Base-by-base conservation (phyloP, 2,113 vertebrate species). In the Himantopus leucocephalus region DNA sequence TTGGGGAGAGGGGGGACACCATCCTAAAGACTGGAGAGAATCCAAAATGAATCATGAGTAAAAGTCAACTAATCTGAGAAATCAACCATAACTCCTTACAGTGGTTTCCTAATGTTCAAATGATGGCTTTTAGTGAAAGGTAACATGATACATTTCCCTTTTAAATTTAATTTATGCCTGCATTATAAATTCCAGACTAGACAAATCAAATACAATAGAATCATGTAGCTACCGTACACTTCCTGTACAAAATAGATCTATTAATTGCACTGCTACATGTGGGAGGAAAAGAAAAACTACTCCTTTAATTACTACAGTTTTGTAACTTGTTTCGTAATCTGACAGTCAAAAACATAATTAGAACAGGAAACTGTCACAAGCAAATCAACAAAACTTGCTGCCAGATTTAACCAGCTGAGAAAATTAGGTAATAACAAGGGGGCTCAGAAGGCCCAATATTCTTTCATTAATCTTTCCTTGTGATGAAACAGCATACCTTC, bases 401-500 rank as follows among this genome's bases (percentile, higher is more conserved):
- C 53, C 89, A 66, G 59, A 77, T 77, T 78, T 64, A 76, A 84
- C 81, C 89, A 96, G 90, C 76, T 77, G 71, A 70, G 88, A 92
- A 92, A 96, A 93, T 67, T 6, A 93, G n/a, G 48, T 68, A 94
- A 71, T 73, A 96, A 93, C 35, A 94, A 83, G 41, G 56, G 77
- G 30, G 43, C 27, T 91, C 20, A 60, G 41, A 91, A 85, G 19
- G 53, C 41, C 68, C 47, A 35, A 67, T 84, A 88, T 20, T 85
- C 43, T 71, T 91, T 72, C 53, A 77, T 91, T 66, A 18, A 59
- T 92, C 39, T 84, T 73, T 55, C 60, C 71, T 79, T 66, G 19
- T 47, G 87, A 86, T 95, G 71, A 67, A 80, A 88, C 37, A 47
- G 56, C 98, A 90, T 98, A 99, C 99, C 99, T 98, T 99, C 99